Base-by-base conservation (phyloP, 2,113 vertebrate genomes). In the Notothenia rossii region DNA sequence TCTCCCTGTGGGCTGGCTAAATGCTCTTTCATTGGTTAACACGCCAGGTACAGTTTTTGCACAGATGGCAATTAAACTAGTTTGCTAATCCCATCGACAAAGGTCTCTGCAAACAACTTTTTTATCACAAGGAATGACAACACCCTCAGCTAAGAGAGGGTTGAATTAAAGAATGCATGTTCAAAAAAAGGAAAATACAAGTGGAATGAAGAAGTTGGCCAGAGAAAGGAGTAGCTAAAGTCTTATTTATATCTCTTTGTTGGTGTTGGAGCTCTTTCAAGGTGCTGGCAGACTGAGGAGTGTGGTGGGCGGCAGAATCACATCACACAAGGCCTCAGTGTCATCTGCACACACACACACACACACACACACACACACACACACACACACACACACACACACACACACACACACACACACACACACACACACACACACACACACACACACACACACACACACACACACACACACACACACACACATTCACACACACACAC, bases 221-320 rank as follows among this genome's bases (percentile, higher is more conserved):
- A 46, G 73, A 54, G 75, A 90, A 54, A 84, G 1, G 74, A 81
- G 76, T 53, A 82, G 76, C 76, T 40, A 78, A 63, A 80, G 79
- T 91, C 81, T 87, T 94, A 95, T 95, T 94, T 94, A 90, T 94
- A 93, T 93, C 90, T 85, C 55, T 36, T 68, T 81, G 79, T 78
- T 93, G 91, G 86, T 81, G 79, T 78, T 93, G 91, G 86, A 89
- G 81, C 81, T 46, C 63, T 64, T 83, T 93, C 83, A 90, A 87
- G 84, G 90, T 91, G 86, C 87, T 94, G 92, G 91, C 93, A 94
- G 93, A 90, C 63, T 89, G 91, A 89, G 75, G 89, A 76, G 84
- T 84, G 33, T 73, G 75, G 92, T 94, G 91, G 94, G 93, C 63
- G 93, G 88, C 56, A 79, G 84, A 86, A 88, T 93, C 88, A 93